phyloP scores from a whole-genome alignment of 92 coral and sea anemone species.

The Epizoanthus stellaris region DNA sequence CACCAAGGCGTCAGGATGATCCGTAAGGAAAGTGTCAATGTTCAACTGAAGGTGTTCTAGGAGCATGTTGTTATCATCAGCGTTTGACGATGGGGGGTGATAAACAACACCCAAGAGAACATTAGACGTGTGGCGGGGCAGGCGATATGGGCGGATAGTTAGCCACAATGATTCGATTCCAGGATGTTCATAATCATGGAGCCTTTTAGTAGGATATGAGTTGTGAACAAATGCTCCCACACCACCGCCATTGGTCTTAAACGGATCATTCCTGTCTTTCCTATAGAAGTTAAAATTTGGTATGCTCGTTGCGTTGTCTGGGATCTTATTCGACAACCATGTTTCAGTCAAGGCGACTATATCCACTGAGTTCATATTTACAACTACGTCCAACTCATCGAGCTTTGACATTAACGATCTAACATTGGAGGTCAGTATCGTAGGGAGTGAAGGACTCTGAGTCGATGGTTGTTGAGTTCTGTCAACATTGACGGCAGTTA shows the following conservation, averaged over 20 bases:
- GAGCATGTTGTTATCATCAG: slow-evolving; percentile 37
- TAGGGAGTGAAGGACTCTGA: background rate
- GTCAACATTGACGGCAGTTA: no score
- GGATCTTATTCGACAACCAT: slow-evolving; percentile 44
- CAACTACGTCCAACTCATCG: background rate
- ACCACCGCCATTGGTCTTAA: slow-evolving; percentile 40
- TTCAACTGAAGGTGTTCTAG: slow-evolving; percentile 41
- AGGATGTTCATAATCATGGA: slow-evolving; percentile 9
- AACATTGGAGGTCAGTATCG: background rate
- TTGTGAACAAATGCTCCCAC: slow-evolving; percentile 48
- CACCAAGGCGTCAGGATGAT: slow-evolving; percentile 34
- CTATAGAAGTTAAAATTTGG: slow-evolving; percentile 51
- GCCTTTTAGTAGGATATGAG: slow-evolving; percentile 37
- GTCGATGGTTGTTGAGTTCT: no score
- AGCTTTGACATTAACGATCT: background rate
- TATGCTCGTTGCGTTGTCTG: slow-evolving; percentile 47
- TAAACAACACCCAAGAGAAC: slow-evolving; percentile 39
- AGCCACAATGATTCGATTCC: slow-evolving; percentile 53
- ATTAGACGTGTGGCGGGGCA: slow-evolving; percentile 23
- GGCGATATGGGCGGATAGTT: slow-evolving; percentile 33
- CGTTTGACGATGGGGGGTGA: slow-evolving; percentile 12
- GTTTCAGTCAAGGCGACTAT: slow-evolving; percentile 60
- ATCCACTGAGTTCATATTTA: slow-evolving; percentile 23
- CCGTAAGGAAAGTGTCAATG: slow-evolving; percentile 3
- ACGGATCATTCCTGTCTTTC: slow-evolving; percentile 34